These are phyloP conservation scores for Acyrthosiphon pisum DNA, from an alignment of 1,140 invertebrate species.

Conservation along the genomic window DNA sequence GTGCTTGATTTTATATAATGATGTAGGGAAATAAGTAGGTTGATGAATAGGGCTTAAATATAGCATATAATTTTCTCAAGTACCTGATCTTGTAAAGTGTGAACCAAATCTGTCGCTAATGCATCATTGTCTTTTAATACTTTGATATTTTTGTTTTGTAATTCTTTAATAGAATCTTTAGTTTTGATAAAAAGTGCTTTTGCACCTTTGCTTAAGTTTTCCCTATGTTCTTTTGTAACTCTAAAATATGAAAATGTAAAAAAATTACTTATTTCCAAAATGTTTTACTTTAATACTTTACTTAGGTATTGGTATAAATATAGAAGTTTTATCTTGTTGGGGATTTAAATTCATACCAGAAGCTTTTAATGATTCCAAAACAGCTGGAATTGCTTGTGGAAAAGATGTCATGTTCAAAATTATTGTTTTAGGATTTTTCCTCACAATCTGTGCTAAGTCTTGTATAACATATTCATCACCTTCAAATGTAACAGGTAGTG, in stretches of 20 bases:
- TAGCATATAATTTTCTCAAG: slow-evolving; percentile 36
- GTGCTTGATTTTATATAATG: background rate
- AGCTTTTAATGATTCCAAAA: slow-evolving; percentile 75
- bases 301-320: slow-evolving; percentile 89
- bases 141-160: slow-evolving; percentile 78
- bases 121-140: slow-evolving; percentile 67
- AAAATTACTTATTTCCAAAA: slow-evolving; percentile 35
- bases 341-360: slow-evolving; percentile 93
- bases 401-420: slow-evolving; percentile 82
- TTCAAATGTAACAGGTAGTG: slow-evolving; percentile 76
- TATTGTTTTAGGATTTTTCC: slow-evolving; percentile 86
- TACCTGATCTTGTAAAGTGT: slow-evolving; percentile 71
- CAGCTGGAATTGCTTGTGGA: slow-evolving; percentile 82
- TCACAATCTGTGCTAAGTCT: slow-evolving; percentile 85
- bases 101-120: slow-evolving; percentile 73
- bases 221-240: slow-evolving; percentile 90
- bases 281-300: slow-evolving; percentile 64
- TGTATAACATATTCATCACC: slow-evolving; percentile 84
- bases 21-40: background rate
- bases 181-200: slow-evolving; percentile 82
- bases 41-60: background rate
- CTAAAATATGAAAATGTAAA: slow-evolving; percentile 63
- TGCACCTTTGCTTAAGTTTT: slow-evolving; percentile 85
- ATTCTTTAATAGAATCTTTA: slow-evolving; percentile 77
- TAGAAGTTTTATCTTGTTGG: slow-evolving; percentile 89